Base-by-base conservation (phyloP, 2,888 invertebrate genomes). In the Drosophila pullipes region DNA sequence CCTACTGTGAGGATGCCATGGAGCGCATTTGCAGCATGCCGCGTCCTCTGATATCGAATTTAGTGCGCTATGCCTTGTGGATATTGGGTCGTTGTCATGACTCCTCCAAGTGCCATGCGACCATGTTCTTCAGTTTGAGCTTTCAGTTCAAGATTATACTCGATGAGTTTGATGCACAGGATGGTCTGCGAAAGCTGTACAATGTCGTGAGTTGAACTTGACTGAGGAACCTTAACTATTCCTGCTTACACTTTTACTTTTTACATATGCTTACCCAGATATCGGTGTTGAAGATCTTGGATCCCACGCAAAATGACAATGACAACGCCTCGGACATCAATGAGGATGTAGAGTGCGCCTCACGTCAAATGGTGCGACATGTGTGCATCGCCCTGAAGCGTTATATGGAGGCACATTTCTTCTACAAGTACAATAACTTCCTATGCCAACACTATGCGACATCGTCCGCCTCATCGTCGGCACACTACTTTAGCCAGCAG, bases 1-100 rank as follows among this genome's bases (percentile, higher is more conserved):
- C 98, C 0, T 99, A 99, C 94, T 98, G 98, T 92, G 98, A 98
- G 92, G 99, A 99, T 93, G 98, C 99, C 0, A 98, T 99, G 98
- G 99, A 99, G 93, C 95, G 97, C 63, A 98, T 99, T 30, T 99
- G 99, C 90, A 94, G 97, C 30, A 94, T 98, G 92, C 97, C 98
- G 0, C 95, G 97, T 89, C 95, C 95, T 78, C 95, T 97, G 0
- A 95, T 98, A 44, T 95, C 95, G 0, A 96, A 96, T 83, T 94
- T 98, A 35, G 97, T 98, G 52, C 96, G 95, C 95, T 99, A 99
- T 93, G 97, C 97, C 0, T 94, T 99, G 5, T 99, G 99, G 99
- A 94, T 99, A 52, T 93, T 99, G 59, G 99, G 99, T 91, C 98
- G 99, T 87, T 98, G 99, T 1, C 98, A 99, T 93, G 98, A 99